These are phyloP conservation scores for Mugil cephalus DNA, from an alignment of 2,113 vertebrate species.

Conservation along the genomic window DNA sequence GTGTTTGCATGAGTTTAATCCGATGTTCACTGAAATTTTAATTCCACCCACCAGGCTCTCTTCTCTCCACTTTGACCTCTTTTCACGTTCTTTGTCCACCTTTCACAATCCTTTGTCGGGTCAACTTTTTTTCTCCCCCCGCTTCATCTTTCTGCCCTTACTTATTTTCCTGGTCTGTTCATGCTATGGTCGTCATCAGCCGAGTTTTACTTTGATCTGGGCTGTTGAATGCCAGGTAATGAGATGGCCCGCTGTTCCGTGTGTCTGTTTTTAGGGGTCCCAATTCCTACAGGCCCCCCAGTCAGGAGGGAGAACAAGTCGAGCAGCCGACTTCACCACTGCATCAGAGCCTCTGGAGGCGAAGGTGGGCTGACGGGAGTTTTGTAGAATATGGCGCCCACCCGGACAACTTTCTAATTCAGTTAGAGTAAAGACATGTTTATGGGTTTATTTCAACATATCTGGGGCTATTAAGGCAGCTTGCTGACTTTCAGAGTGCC, in stretches of 20 bases:
- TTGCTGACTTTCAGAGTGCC: neutral
- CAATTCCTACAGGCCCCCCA: slow-evolving; percentile 85
- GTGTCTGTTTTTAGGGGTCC: slow-evolving; percentile 85
- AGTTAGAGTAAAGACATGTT: no score
- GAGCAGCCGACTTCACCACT: slow-evolving; percentile 89
- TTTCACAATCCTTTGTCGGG: slow-evolving; percentile 2
- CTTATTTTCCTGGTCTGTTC: slow-evolving; percentile 38
- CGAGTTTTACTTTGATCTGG: slow-evolving; percentile 37
- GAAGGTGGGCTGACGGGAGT: slow-evolving; percentile 90
- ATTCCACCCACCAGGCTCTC: slow-evolving; percentile 16
- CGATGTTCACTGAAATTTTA: slow-evolving; percentile 38
- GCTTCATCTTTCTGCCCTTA: slow-evolving; percentile 32
- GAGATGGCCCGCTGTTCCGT: slow-evolving; percentile 75
- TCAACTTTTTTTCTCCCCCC: slow-evolving; percentile 13
- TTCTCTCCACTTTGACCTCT: slow-evolving; percentile 16
- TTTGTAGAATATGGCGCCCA: slow-evolving; percentile 60
- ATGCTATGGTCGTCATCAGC: slow-evolving; percentile 19
- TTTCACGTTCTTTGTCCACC: neutral
- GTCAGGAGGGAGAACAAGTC: slow-evolving; percentile 93
- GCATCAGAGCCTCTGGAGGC: slow-evolving; percentile 89
- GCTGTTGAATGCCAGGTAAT: slow-evolving; percentile 61
- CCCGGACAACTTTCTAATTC: slow-evolving; percentile 41
- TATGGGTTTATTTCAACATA: neutral
- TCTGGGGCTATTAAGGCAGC: neutral
- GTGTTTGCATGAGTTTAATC: slow-evolving; percentile 55